phyloP scores from a whole-genome alignment of 1,140 invertebrate species.

The Triops cancriformis region DNA sequence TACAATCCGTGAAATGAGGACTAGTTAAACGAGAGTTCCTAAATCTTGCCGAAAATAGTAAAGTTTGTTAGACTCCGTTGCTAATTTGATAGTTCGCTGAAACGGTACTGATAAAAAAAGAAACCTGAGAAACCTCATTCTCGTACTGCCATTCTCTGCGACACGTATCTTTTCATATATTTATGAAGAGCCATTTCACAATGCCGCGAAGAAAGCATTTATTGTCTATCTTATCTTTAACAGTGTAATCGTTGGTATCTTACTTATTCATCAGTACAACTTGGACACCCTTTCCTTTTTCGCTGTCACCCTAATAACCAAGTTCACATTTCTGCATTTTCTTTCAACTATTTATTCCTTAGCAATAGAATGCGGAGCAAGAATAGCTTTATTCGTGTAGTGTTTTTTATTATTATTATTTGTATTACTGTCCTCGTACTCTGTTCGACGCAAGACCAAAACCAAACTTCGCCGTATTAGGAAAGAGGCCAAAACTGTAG shows the following conservation, averaged over 20 bases:
- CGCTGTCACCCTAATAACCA: too few relatives aligned
- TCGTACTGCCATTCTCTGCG: neutral
- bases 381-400: neutral
- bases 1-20: neutral
- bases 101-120: neutral
- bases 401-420: neutral
- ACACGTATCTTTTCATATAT: neutral
- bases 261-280: too few relatives aligned
- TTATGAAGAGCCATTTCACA: neutral
- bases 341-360: too few relatives aligned
- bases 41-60: neutral
- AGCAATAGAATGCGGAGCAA: neutral
- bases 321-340: too few relatives aligned
- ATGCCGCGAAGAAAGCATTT: neutral
- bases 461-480: neutral
- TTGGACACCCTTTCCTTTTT: too few relatives aligned
- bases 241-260: too few relatives aligned
- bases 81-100: neutral
- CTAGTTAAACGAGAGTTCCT: neutral
- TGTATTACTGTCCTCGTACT: neutral
- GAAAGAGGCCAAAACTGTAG: neutral
- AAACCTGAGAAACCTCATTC: neutral
- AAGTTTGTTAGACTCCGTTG: neutral
- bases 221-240: too few relatives aligned
- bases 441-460: neutral